Base-by-base conservation (phyloP, 2,797 vertebrate genomes). In the Pteropus rufus region DNA sequence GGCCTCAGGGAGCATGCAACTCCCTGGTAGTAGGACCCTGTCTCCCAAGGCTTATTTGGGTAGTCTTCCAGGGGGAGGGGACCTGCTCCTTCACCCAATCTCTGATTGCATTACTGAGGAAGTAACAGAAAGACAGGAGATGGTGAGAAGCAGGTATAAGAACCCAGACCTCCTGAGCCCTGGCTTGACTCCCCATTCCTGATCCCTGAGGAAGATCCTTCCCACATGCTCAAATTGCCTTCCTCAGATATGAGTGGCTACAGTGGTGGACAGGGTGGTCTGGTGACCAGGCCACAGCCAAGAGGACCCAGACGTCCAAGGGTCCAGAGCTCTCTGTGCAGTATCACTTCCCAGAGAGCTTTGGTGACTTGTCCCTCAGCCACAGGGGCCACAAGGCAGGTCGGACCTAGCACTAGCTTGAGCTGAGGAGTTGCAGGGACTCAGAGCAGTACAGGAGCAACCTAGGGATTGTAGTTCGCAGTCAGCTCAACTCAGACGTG, bases 81-180 rank as follows among this genome's bases (percentile, higher is more conserved):
- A 67, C 18, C 23, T 23, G 10, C 26, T 10, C 16, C 29, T 29
- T 73, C 14, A 62, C 70, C 34, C 94, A 21, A 4, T 21, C 39
- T 92, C 94, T 83, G 70, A 70, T 62, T 36, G 54, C 34, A 8
- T 77, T 60, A 70, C 70, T 39, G 94, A 58, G 77, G 29, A 69
- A 31, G 60, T 14, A 3, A 19, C 34, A 11, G 41, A 10, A 19
- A 41, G n/a, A 23, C n/a, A 10, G 8, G 6, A 18, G 26, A 15
- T 8, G 11, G 44, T 34, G 31, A 60, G 46, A 62, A 82, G 73
- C 36, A 7, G 54, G 9, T 36, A 21, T 10, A 16, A 4, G 60
- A 76, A 82, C 41, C 46, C 60, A 64, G 52, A 6, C 23, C 0
- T 29, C 52, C 81, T 52, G 36, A 49, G 15, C 9, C 79, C 56